phyloP scores from a whole-genome alignment of 2,888 invertebrate species.

The Volucella zonaria region DNA sequence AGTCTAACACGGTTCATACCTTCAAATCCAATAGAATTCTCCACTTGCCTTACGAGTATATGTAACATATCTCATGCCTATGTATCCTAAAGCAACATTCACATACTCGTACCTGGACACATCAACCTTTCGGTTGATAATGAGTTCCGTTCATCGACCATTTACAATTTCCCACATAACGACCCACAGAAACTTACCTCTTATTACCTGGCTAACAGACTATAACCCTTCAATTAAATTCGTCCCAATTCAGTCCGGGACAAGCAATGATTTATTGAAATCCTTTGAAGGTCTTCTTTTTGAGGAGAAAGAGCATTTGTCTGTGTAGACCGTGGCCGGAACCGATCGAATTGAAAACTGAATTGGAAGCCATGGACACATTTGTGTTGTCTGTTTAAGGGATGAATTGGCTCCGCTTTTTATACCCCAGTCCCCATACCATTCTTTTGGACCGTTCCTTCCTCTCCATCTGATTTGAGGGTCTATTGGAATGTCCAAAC shows the following conservation, averaged over 20 bases:
- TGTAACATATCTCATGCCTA: no score
- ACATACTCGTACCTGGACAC: no score
- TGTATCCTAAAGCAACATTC: no score
- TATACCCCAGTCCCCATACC: background rate
- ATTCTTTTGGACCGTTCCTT: slow-evolving; percentile 10
- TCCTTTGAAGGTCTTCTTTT: slow-evolving; percentile 61
- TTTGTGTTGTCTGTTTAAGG: slow-evolving; percentile 58
- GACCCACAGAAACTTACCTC: slow-evolving; percentile 68
- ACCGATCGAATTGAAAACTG: slow-evolving; percentile 62
- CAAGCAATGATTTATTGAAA: slow-evolving; percentile 69
- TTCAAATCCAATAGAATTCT: no score
- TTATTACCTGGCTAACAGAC: slow-evolving; percentile 47
- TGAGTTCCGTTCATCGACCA: slow-evolving; percentile 45
- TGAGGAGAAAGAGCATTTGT: slow-evolving; percentile 28
- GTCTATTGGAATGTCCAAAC: slow-evolving; percentile 10
- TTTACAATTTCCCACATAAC: slow-evolving; percentile 66
- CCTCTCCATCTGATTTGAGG: slow-evolving; percentile 16
- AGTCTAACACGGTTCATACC: no score
- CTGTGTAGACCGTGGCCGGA: slow-evolving; percentile 43
- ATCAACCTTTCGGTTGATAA: no score
- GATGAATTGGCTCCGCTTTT: background rate
- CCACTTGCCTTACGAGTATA: no score
- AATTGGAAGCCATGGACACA: slow-evolving; percentile 64
- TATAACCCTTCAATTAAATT: slow-evolving; percentile 9
- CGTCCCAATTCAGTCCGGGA: slow-evolving; percentile 28